These are phyloP conservation scores for Micromys minutus DNA, from an alignment of 2,113 vertebrate species.

Conservation along the genomic window DNA sequence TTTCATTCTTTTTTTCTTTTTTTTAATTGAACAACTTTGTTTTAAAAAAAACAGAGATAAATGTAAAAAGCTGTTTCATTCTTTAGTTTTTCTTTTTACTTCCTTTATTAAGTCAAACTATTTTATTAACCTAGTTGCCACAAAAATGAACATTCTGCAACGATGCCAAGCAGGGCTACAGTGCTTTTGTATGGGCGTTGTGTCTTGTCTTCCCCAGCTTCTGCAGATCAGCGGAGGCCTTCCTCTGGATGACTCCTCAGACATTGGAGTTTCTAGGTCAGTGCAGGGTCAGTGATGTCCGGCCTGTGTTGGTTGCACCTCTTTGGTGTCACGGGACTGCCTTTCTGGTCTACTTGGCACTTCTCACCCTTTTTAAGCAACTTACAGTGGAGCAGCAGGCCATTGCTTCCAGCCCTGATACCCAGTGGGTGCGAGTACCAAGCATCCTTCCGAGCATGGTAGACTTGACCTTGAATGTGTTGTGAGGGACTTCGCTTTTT, in stretches of 20 bases:
- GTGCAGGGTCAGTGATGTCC: accelerated
- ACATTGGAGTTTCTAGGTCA: accelerated
- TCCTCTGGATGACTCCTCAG: accelerated
- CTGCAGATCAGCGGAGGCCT: accelerated
- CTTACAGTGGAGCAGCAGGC: accelerated
- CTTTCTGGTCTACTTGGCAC: accelerated
- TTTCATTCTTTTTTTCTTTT: not conserved
- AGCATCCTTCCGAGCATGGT: accelerated
- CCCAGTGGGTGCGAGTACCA: accelerated
- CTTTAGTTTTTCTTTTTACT: too few relatives aligned
- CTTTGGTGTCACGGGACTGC: accelerated
- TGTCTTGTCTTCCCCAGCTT: accelerated
- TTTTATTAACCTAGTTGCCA: not conserved
- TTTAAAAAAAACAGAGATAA: too few relatives aligned
- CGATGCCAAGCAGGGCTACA: accelerated
- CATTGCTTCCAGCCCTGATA: accelerated
- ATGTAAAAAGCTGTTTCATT: not conserved
- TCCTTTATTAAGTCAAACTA: too few relatives aligned
- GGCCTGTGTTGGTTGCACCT: accelerated
- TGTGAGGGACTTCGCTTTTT: not conserved
- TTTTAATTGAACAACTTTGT: too few relatives aligned
- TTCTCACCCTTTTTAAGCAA: not conserved
- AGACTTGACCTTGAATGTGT: not conserved
- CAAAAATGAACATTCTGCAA: not conserved
- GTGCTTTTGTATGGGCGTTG: accelerated